phyloP scores from a whole-genome alignment of 2,113 vertebrate genomes.

The Alces alces region DNA sequence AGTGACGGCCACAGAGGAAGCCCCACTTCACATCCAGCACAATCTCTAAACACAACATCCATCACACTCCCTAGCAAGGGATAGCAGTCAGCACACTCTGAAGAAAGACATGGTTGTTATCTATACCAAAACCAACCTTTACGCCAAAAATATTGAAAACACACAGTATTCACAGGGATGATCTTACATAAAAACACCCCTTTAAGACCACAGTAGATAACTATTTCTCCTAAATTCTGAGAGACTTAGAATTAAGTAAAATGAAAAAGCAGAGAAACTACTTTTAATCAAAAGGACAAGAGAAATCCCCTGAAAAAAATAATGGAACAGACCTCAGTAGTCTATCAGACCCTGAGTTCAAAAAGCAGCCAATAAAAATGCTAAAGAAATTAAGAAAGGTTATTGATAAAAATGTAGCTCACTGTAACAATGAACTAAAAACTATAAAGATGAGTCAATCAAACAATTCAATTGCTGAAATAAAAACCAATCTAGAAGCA shows the following conservation, averaged over 20 bases:
- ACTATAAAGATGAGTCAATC: not conserved
- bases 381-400: not conserved
- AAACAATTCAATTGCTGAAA: not conserved
- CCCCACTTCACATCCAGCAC: not conserved
- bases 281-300: not conserved
- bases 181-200: not conserved
- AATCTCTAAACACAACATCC: not conserved
- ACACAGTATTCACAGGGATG: not conserved
- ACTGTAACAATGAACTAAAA: not conserved
- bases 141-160: not conserved
- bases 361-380: not conserved
- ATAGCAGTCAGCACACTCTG: not conserved
- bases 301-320: not conserved
- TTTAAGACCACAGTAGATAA: not conserved
- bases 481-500: not conserved
- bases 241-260: not conserved
- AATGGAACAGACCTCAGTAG: not conserved
- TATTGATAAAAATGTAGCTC: not conserved
- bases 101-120: not conserved
- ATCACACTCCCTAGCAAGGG: not conserved
- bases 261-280: not conserved
- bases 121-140: not conserved
- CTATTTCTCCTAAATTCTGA: not conserved
- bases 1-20: not conserved
- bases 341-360: not conserved